Percentiles rank a stretch among this genome's conserved stretches.
These are phyloP conservation scores for Onychostruthus taczanowskii DNA, from an alignment of 2,113 vertebrate genomes.

Conservation along the genomic window DNA sequence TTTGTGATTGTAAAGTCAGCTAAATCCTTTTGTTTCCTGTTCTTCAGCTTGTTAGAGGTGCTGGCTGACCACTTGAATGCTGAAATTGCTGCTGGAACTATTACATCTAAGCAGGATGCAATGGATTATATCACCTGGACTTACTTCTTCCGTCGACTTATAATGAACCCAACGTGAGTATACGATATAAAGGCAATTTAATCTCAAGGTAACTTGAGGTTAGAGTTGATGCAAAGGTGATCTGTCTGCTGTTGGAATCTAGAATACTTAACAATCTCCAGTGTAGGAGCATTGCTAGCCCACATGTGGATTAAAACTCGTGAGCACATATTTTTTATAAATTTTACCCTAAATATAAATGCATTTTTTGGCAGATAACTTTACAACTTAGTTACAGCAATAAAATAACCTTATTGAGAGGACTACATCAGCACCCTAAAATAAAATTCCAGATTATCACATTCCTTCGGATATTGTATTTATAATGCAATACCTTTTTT, in stretches of 20 bases:
- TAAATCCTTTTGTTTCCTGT: slow-evolving; percentile 31
- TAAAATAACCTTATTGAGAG: slow-evolving; percentile 14
- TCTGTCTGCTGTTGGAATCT: background rate
- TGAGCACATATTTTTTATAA: background rate
- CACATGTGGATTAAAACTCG: background rate
- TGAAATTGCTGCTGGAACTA: slow-evolving; percentile 92
- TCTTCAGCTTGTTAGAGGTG: slow-evolving; percentile 86
- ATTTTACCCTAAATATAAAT: slow-evolving; percentile 30
- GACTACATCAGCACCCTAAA: background rate
- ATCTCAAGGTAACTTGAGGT: background rate
- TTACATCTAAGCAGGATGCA: slow-evolving; percentile 95
- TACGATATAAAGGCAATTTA: background rate
- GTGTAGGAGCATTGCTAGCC: background rate
- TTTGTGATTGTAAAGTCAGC: slow-evolving; percentile 7
- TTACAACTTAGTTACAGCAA: slow-evolving; percentile 3
- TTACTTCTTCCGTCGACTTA: slow-evolving; percentile 94
- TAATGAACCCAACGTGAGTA: slow-evolving; percentile 96
- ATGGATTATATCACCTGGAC: slow-evolving; percentile 99
- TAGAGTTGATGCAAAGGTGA: background rate
- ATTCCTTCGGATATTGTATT: slow-evolving; percentile 11
- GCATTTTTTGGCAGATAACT: slow-evolving; percentile 36
- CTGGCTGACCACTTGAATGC: slow-evolving; percentile 96
- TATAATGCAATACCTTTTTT: slow-evolving; percentile 12
- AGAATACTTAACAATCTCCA: background rate
- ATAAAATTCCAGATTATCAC: slow-evolving; percentile 17